Evolutionary conservation across 2,797 vertebrate genomes (phyloP), one percentile per base, ranked within the genome.

Genomic region (Gobionotothen gibberifrons): DNA sequence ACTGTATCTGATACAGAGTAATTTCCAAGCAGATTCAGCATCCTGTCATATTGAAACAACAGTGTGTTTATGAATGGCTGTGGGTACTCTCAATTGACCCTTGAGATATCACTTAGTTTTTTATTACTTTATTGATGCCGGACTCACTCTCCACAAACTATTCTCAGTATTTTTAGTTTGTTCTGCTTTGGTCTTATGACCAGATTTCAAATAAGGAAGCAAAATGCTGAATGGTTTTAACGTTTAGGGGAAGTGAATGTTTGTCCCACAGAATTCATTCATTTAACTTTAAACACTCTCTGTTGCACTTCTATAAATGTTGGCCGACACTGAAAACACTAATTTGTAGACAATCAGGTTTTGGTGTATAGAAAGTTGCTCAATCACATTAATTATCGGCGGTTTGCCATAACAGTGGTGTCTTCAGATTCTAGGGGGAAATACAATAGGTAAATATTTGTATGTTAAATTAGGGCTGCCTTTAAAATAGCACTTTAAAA

Each of bases 191-290:
- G 55, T 78, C 75, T 78, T 36, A 42, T 87, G 85, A 83, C 78
- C 44, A 19, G 16, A 79, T 74, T 26, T 43, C 14, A 15, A 57
- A 80, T 44, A 59, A 53, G 49, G 66, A 79, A 76, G 51, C 8
- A 48, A 7, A 22, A 19, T 81, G 82, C 71, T 86, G 76, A 83
- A 75, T 79, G 61, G 67, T 65, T 62, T 78, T 53, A 59, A 80
- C 17, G 0, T 42, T 53, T 68, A 86, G 60, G 56, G 70, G 79
- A 90, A 89, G 79, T 83, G 29, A 49, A 19, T 52, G 10, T 51
- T 62, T 58, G 62, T 53, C 11, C 47, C 3, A 48, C 21, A 40
- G 48, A 67, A 69, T 80, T 78, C 56, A 82, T 83, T 82, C 72
- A 78, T 81, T 58, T 19, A 12, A 49, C 22, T 9, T 53, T 16